Evolutionary conservation across 2,797 vertebrate species (phyloP).

Genomic region (Lagocephalus sceleratus): DNA sequence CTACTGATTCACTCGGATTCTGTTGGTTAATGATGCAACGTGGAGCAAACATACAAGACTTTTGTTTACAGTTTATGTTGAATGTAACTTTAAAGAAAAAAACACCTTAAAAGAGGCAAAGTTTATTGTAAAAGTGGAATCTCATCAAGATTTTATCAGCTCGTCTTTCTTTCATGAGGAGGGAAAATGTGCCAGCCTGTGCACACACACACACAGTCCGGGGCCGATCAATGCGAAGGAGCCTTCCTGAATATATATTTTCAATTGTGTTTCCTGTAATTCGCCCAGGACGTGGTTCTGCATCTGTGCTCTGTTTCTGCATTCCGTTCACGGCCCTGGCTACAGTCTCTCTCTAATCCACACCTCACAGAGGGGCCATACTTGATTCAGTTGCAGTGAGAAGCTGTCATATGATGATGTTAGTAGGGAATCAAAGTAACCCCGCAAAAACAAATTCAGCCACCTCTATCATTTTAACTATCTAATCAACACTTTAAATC

Average conservation of each 20-base stretch:
- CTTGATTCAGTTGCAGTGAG: neutral
- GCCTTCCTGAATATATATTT: slow-evolving; percentile 50
- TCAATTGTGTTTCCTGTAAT: slow-evolving; percentile 49
- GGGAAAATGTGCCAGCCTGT: neutral
- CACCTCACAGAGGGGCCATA: neutral
- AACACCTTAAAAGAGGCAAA: slow-evolving; percentile 22
- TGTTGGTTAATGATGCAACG: slow-evolving; percentile 44
- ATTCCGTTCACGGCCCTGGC: slow-evolving; percentile 3
- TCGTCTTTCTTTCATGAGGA: slow-evolving; percentile 36
- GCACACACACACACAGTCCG: slow-evolving; percentile 15
- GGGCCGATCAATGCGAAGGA: slow-evolving; percentile 35
- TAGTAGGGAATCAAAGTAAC: neutral
- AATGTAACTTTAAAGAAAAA: neutral
- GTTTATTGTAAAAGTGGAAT: slow-evolving; percentile 24
- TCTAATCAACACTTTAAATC: slow-evolving; percentile 9
- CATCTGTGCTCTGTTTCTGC: slow-evolving; percentile 7
- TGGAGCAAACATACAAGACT: neutral
- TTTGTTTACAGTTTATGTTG: neutral
- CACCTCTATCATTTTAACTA: neutral
- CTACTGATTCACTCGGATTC: slow-evolving; percentile 25
- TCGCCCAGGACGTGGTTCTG: slow-evolving; percentile 29
- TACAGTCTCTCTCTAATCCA: slow-evolving; percentile 9
- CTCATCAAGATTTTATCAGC: slow-evolving; percentile 1
- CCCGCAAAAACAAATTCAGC: neutral
- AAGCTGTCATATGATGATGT: neutral